Base-by-base conservation (phyloP, 2,888 invertebrate genomes). In the Fissipunctia ypsillon region DNA sequence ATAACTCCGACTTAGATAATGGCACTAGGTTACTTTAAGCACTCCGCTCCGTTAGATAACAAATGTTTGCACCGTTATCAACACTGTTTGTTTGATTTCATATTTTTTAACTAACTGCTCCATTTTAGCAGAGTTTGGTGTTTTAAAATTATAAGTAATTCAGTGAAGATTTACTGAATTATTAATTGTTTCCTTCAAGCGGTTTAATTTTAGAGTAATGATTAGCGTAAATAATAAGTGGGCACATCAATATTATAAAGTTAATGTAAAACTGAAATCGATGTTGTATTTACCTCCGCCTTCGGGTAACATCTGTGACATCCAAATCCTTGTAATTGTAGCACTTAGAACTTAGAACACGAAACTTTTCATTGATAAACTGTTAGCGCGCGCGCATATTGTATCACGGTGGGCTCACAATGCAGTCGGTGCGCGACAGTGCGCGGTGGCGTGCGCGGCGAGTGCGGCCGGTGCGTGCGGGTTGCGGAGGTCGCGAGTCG, bases 241-340 rank as follows among this genome's bases (percentile, higher is more conserved):
- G 14, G 16, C 41, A n/a, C 5, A 54, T 19, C 10, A 48, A 25
- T 66, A 19, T 31, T 22, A 3, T 14, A 57, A 57, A 63, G 16
- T 50, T 6, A 31, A 48, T 10, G 12, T 31, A 25, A 74, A 67
- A 71, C 71, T 66, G 66, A 69, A 56, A 71, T 52, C 73, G 74
- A 75, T 78, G 73, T 43, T 83, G 91, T 93, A 93, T 88, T 94
- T 93, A 96, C 96, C 95, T 95, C 92, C 94, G 87, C 93, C 94
- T 88, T 96, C 96, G 78, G 96, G 96, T 87, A 96, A 92, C 96
- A 96, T 96, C 88, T 91, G 94, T 92, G 95, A 94, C 95, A 95
- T 95, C 94, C 93, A 93, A 92, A 92, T 92, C 93, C 92, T 89
- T 87, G 68, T 89, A 76, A 86, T 77, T 79, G 78, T 76, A 71